Percentiles rank a stretch among this genome's conserved stretches.
Conservation (phyloP, 2,113 vertebrate genomes). For the Meles meles region DNA sequence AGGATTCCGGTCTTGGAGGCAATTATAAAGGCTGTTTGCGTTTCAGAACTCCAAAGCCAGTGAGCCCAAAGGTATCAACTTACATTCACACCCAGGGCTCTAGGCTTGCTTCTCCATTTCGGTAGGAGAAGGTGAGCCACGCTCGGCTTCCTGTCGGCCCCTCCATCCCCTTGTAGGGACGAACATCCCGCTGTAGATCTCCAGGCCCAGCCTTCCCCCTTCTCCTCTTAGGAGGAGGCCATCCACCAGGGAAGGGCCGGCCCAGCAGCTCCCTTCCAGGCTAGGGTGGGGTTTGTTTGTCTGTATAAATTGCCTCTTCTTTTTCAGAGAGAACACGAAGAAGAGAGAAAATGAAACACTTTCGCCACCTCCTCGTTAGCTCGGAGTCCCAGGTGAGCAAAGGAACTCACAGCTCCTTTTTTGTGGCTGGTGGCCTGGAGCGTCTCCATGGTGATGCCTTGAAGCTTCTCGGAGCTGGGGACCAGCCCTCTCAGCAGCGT, state of each 20-base stretch:
- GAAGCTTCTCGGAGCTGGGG: background rate
- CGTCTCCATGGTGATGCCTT: constrained; percentile 78
- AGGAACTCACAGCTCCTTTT: constrained; percentile 52
- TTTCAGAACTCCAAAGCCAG: background rate
- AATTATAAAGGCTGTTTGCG: background rate
- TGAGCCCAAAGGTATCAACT: background rate
- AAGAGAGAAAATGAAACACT: constrained; percentile 50
- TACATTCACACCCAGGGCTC: background rate
- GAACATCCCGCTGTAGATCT: background rate
- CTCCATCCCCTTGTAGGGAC: background rate
- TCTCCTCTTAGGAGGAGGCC: background rate
- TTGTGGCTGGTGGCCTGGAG: constrained; percentile 48
- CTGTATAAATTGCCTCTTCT: constrained; percentile 40
- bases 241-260: rapidly evolving
- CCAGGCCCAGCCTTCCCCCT: background rate
- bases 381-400: constrained; percentile 64
- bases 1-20: background rate
- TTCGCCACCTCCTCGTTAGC: constrained; percentile 26
- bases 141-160: background rate
- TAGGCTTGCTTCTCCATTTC: rapidly evolving
- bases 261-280: background rate
- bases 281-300: constrained; percentile 19
- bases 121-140: background rate
- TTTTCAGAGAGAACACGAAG: constrained; percentile 30
- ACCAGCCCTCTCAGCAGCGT: background rate